phyloP scores from a whole-genome alignment of 1,140 invertebrate genomes.

The Phocides pigmalion region DNA sequence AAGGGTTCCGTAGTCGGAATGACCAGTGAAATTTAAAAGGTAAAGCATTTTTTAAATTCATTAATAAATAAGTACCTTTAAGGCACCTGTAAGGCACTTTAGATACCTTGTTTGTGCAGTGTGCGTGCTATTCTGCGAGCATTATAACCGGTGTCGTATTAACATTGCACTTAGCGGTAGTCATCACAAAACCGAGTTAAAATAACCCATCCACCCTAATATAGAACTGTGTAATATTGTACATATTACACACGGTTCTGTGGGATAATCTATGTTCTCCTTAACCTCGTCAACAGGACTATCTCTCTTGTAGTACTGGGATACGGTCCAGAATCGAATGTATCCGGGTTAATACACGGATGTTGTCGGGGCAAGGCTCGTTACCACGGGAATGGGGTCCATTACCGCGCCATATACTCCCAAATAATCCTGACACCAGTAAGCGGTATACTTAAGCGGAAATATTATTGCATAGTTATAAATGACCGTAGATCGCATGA shows the following conservation, averaged over 20 bases:
- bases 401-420: conserved; percentile 27
- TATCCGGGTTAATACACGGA: neutral
- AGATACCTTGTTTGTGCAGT: too few relatives aligned
- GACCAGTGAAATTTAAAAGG: too few relatives aligned
- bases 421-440: conserved; percentile 30
- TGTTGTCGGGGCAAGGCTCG: conserved; percentile 25
- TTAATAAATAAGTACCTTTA: too few relatives aligned
- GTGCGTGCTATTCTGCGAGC: too few relatives aligned
- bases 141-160: neutral
- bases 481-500: neutral
- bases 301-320: conserved; percentile 1
- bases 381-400: conserved; percentile 29
- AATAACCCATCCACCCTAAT: conserved; percentile 24
- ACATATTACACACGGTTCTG: conserved; percentile 19
- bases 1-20: too few relatives aligned
- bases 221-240: conserved; percentile 19
- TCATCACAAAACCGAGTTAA: conserved; percentile 19
- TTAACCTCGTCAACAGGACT: neutral
- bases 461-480: conserved; percentile 2
- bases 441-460: conserved; percentile 12
- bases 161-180: conserved; percentile 14
- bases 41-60: too few relatives aligned
- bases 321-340: conserved; percentile 1
- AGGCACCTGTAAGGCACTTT: too few relatives aligned
- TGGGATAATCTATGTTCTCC: conserved; percentile 26